A percentile compares a stretch with the other conserved stretches of the same genome.
phyloP scores from a whole-genome alignment of 2,797 vertebrate genomes.

The Rhinophrynus dorsalis region DNA sequence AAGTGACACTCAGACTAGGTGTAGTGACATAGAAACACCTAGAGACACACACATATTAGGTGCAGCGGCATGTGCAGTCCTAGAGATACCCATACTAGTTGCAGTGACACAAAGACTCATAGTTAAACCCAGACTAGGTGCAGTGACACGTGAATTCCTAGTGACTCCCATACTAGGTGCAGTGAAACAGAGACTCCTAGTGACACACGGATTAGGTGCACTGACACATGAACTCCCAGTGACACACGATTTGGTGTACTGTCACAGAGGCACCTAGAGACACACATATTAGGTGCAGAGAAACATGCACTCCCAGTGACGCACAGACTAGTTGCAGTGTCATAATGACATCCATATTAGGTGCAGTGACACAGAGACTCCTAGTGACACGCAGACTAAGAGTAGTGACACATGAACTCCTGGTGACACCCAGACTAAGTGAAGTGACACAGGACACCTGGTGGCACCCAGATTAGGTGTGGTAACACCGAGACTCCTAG shows the following conservation, averaged over 20 bases:
- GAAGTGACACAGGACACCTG: too few relatives aligned
- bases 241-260: neutral
- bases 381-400: neutral
- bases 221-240: neutral
- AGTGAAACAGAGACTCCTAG: neutral
- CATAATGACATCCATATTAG: too few relatives aligned
- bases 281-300: too few relatives aligned
- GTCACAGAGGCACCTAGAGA: neutral
- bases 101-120: neutral
- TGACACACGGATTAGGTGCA: neutral
- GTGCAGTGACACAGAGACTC: neutral
- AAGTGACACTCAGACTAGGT: neutral
- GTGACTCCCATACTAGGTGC: too few relatives aligned
- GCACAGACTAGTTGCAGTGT: neutral
- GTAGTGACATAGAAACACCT: neutral
- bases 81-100: too few relatives aligned
- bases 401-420: neutral
- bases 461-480: too few relatives aligned
- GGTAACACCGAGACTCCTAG: too few relatives aligned
- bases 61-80: too few relatives aligned
- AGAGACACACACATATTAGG: too few relatives aligned
- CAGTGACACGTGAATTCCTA: too few relatives aligned
- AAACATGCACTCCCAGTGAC: neutral
- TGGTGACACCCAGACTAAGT: too few relatives aligned
- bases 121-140: neutral